phyloP scores from a whole-genome alignment of 2,888 invertebrate species.

The Trichopria drosophilae region DNA sequence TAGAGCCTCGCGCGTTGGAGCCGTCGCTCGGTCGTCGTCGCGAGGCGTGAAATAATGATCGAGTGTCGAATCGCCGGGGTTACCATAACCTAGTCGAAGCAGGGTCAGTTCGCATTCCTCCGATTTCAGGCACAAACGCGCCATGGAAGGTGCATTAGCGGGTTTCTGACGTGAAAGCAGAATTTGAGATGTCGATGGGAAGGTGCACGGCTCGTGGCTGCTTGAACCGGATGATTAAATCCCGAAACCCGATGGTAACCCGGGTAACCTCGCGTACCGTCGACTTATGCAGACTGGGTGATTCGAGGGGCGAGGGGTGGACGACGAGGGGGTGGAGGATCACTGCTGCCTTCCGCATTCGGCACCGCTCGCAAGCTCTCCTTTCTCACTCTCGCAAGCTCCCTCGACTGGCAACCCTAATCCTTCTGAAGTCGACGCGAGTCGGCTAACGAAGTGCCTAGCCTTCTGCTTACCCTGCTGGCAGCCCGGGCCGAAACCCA shows the following conservation, averaged over 20 bases:
- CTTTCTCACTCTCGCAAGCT: not conserved
- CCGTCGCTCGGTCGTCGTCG: too few relatives aligned
- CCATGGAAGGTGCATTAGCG: too few relatives aligned
- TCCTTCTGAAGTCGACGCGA: constrained; percentile 44
- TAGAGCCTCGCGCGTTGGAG: too few relatives aligned
- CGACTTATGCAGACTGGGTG: constrained; percentile 6
- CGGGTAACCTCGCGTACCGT: constrained; percentile 13
- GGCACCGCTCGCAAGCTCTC: constrained; percentile 2
- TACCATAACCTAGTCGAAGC: too few relatives aligned
- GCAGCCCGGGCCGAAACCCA: too few relatives aligned
- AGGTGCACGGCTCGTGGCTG: constrained; percentile 33
- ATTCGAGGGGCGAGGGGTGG: too few relatives aligned
- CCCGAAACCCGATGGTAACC: constrained; percentile 33
- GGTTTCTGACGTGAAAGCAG: constrained; percentile 4
- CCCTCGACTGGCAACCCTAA: constrained; percentile 39
- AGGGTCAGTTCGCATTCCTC: too few relatives aligned
- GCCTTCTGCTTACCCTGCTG: too few relatives aligned
- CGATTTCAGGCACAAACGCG: too few relatives aligned
- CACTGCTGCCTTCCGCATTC: constrained; percentile 7
- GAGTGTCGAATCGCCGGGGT: too few relatives aligned
- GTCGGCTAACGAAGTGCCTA: constrained; percentile 41
- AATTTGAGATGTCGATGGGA: constrained; percentile 3
- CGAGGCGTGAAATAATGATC: too few relatives aligned
- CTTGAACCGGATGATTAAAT: constrained; percentile 47
- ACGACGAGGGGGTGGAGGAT: constrained; percentile 37